Evolutionary conservation across 2,113 vertebrate species (phyloP).

Genomic region (Elachura formosa): DNA sequence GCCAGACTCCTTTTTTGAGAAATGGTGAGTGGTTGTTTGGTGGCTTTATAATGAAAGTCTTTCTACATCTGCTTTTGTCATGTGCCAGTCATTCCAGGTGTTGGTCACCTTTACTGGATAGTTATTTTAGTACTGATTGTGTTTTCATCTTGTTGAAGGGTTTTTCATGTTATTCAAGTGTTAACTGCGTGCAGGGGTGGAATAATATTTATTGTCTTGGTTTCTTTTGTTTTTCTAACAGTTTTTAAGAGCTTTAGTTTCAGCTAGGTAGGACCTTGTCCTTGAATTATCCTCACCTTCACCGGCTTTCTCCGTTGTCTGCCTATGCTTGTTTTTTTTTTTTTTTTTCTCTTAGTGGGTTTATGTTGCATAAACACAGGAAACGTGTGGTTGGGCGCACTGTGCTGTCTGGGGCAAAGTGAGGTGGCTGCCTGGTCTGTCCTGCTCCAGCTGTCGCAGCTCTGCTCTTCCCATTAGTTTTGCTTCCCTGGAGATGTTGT

Average conservation of each 20-base stretch:
- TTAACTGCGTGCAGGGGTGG: neutral
- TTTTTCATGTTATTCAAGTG: neutral
- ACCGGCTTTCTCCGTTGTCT: neutral
- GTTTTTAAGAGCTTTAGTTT: neutral
- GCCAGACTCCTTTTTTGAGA: neutral
- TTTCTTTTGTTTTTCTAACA: neutral
- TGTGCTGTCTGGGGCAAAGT: neutral
- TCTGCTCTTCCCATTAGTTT: neutral
- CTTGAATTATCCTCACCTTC: neutral
- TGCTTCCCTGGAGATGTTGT: neutral
- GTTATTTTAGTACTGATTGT: neutral
- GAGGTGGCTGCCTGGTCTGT: neutral
- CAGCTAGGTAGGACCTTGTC: neutral
- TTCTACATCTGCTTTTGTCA: rapidly evolving
- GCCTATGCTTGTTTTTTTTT: neutral
- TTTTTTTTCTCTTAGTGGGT: neutral
- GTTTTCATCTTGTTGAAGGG: neutral
- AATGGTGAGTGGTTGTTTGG: neutral
- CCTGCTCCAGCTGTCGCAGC: rapidly evolving
- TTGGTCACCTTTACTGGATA: neutral
- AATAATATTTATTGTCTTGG: neutral
- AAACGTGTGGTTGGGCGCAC: rapidly evolving
- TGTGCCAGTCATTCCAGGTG: neutral
- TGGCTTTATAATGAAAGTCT: neutral
- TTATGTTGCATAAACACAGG: neutral